Evolutionary conservation across 2,888 invertebrate species (phyloP), one percentile per base, ranked within the genome.

Genomic region (Fragum whitleyi): DNA sequence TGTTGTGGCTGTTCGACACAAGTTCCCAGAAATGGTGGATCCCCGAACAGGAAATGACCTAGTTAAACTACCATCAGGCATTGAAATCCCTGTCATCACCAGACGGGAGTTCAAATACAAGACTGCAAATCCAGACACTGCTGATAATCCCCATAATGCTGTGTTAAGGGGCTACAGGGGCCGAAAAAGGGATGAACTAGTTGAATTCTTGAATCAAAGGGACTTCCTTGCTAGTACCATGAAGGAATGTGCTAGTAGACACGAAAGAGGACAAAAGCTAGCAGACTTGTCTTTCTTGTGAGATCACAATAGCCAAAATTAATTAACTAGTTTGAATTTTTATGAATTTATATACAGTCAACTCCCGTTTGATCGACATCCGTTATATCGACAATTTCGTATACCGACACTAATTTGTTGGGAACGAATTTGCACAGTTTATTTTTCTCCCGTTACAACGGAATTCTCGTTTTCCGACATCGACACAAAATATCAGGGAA

Each of bases 151-250:
- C 29, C 86, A 88, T 61, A 87, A 85, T 29, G 89, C 89, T 11
- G 89, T 89, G 2, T 75, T 89, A 2, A 70, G 81, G 19, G 89
- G 89, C 0, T 89, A 89, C 42, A 73, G 89, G 16, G 82, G 86
- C 42, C 72, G 89, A 57, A 87, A 87, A 69, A 70, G 89, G 19
- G 89, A 89, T 47, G 89, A 89, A 62, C 77, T 83, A 0, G 82
- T 89, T 11, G 89, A 88, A 19, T 89, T 85, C 76, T 82, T 84
- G 23, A 89, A 88, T 74, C 78, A 88, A 70, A 80, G 86, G 29
- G 89, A 89, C 74, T 89, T 89, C 72, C 69, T 86, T 23, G 86
- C 88, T 14, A 89, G 89, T 67, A 88, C 89, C n/a, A 86, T 89
- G 89, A 87, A 86, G 53, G 89, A 89, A 67, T 86, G 86, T 79